Conservation (phyloP, 2,113 vertebrate species). For the Plotosus lineatus region DNA sequence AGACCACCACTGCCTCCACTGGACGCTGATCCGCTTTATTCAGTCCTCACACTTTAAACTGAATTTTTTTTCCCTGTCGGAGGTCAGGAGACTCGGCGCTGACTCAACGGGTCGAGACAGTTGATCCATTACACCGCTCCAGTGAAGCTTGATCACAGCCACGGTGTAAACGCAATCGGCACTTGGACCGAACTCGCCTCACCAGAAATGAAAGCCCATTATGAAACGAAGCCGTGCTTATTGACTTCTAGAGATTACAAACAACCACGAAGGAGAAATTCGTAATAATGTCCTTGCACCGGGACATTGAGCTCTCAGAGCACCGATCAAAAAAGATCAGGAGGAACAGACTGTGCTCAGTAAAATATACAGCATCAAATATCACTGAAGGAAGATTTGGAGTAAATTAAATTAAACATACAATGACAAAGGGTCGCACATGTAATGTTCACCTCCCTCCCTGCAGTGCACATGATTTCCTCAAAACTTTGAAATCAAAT, state of each 20-base stretch:
- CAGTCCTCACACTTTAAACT: not conserved
- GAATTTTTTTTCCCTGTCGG: not conserved
- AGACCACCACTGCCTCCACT: too few relatives aligned
- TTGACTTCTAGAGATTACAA: conserved; percentile 9
- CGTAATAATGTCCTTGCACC: not conserved
- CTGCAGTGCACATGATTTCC: too few relatives aligned
- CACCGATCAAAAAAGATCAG: not conserved
- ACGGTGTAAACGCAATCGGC: not conserved
- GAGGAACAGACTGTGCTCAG: not conserved
- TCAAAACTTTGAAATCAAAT: too few relatives aligned
- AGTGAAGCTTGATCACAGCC: not conserved
- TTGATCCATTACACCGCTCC: conserved; percentile 3
- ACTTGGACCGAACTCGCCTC: not conserved
- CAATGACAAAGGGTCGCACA: too few relatives aligned
- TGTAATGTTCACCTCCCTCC: too few relatives aligned
- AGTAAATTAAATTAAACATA: too few relatives aligned
- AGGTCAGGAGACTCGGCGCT: not conserved
- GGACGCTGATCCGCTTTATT: not conserved
- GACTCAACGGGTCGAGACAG: not conserved
- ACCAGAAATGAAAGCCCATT: conserved; percentile 33
- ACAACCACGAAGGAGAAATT: not conserved
- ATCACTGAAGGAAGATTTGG: too few relatives aligned
- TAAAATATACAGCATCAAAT: too few relatives aligned
- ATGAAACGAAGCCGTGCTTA: conserved; percentile 34
- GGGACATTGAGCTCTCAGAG: not conserved